Percentiles rank a stretch among this genome's conserved stretches.
phyloP scores from a whole-genome alignment of 1,140 invertebrate species.

The Nephotettix cincticeps region DNA sequence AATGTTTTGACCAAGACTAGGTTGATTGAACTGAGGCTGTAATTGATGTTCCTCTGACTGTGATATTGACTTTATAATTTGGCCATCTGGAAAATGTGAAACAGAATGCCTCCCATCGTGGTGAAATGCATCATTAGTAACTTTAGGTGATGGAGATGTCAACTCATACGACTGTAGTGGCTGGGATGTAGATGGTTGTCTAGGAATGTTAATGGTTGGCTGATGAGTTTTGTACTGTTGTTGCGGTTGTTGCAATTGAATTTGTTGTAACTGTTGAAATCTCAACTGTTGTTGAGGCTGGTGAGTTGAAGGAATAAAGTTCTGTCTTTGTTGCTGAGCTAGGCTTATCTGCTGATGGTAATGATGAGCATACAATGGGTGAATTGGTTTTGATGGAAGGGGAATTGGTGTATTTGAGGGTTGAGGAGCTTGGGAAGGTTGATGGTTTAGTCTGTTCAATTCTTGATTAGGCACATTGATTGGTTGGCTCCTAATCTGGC shows the following conservation, averaged over 20 bases:
- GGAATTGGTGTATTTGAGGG: slow-evolving; percentile 29
- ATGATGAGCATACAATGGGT: slow-evolving; percentile 35
- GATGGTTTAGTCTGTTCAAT: slow-evolving; percentile 7
- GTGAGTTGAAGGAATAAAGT: slow-evolving; percentile 26
- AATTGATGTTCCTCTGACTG: slow-evolving; percentile 35
- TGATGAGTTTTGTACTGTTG: slow-evolving; percentile 25
- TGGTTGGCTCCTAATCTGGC: slow-evolving; percentile 31
- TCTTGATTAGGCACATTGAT: slow-evolving; percentile 28
- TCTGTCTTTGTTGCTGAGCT: slow-evolving; percentile 37
- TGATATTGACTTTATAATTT: slow-evolving; percentile 37
- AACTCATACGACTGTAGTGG: slow-evolving; percentile 21
- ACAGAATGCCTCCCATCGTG: background rate
- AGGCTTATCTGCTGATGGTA: slow-evolving; percentile 36
- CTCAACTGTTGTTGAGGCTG: slow-evolving; percentile 39
- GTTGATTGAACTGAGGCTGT: slow-evolving; percentile 23
- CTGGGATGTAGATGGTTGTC: slow-evolving; percentile 29
- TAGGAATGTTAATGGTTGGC: slow-evolving; percentile 8
- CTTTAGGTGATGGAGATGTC: slow-evolving; percentile 14
- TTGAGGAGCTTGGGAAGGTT: slow-evolving; percentile 33
- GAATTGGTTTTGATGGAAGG: slow-evolving; percentile 26
- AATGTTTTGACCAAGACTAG: slow-evolving; percentile 11
- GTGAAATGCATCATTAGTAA: background rate
- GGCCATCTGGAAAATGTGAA: slow-evolving; percentile 18
- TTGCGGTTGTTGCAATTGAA: slow-evolving; percentile 28
- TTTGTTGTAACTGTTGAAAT: slow-evolving; percentile 26